Percentiles rank a stretch among this genome's conserved stretches.
phyloP scores from a whole-genome alignment of 1,140 invertebrate species.

The Tribolium castaneum region DNA sequence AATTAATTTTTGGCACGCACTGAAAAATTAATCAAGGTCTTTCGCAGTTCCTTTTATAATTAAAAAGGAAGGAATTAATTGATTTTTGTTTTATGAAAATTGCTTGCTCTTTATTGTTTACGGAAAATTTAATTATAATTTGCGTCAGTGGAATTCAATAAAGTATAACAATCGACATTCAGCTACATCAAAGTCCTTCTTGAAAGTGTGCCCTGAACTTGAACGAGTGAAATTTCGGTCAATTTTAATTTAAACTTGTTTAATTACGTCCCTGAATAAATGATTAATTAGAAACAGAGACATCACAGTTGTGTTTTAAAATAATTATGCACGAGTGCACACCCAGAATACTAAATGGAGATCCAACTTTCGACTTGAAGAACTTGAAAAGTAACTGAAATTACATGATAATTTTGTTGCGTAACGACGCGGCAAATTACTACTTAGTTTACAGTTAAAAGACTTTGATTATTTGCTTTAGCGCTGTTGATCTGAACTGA shows the following conservation, averaged over 20 bases:
- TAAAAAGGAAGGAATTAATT: constrained; percentile 15
- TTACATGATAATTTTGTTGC: constrained; percentile 7
- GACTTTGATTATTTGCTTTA: neutral
- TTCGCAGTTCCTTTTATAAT: neutral
- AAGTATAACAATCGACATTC: neutral
- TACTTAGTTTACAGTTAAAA: neutral
- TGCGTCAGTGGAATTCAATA: neutral
- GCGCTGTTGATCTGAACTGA: neutral
- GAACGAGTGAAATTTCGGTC: neutral
- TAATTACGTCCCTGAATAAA: neutral
- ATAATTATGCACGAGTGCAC: constrained; percentile 26
- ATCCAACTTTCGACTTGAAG: neutral
- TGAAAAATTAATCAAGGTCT: neutral
- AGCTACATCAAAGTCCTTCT: neutral
- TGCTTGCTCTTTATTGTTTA: neutral
- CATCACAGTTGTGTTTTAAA: neutral
- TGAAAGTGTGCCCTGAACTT: neutral
- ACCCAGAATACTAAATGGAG: constrained; percentile 9
- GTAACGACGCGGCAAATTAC: constrained; percentile 16
- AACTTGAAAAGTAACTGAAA: neutral
- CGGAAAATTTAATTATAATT: constrained; percentile 18
- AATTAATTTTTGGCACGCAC: neutral
- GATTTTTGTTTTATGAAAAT: neutral
- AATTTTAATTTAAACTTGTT: constrained; percentile 10
- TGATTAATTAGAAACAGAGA: neutral